Evolutionary conservation across 2,888 invertebrate genomes (phyloP).

Genomic region (Troides oblongomaculatus): DNA sequence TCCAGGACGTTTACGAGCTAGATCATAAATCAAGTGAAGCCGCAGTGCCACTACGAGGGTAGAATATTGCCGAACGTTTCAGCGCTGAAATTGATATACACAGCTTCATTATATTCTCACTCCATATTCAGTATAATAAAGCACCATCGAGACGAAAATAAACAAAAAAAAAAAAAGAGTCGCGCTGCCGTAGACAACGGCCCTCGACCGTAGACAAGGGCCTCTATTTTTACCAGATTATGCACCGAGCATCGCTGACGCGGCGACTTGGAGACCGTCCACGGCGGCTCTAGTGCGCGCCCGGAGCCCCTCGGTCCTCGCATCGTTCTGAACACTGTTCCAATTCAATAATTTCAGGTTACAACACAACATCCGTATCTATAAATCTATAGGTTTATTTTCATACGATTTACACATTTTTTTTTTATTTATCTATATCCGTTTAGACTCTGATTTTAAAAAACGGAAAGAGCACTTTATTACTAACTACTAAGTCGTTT

Average conservation of each 20-base stretch:
- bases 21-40: background rate
- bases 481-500: too few relatives aligned
- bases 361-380: too few relatives aligned
- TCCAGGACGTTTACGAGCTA: background rate
- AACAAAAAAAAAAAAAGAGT: slow-evolving; percentile 33
- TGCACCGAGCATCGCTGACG: slow-evolving; percentile 55
- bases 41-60: background rate
- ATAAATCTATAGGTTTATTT: too few relatives aligned
- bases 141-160: slow-evolving; percentile 50
- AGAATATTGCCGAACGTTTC: background rate
- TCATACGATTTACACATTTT: too few relatives aligned
- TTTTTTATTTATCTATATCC: too few relatives aligned
- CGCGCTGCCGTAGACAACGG: slow-evolving; percentile 44
- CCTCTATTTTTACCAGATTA: slow-evolving; percentile 73
- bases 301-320: background rate
- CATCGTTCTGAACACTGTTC: background rate
- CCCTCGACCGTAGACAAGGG: slow-evolving; percentile 50
- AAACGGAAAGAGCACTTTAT: too few relatives aligned
- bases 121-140: slow-evolving; percentile 36
- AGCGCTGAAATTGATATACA: slow-evolving; percentile 12
- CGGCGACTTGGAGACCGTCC: slow-evolving; percentile 30
- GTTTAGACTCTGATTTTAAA: too few relatives aligned
- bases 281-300: slow-evolving; percentile 29
- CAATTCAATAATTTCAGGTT: slow-evolving; percentile 12
- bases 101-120: slow-evolving; percentile 29